Evolutionary conservation across 2,888 invertebrate genomes (phyloP), one percentile per base, ranked within the genome.

Genomic region (Orthosia cruda): DNA sequence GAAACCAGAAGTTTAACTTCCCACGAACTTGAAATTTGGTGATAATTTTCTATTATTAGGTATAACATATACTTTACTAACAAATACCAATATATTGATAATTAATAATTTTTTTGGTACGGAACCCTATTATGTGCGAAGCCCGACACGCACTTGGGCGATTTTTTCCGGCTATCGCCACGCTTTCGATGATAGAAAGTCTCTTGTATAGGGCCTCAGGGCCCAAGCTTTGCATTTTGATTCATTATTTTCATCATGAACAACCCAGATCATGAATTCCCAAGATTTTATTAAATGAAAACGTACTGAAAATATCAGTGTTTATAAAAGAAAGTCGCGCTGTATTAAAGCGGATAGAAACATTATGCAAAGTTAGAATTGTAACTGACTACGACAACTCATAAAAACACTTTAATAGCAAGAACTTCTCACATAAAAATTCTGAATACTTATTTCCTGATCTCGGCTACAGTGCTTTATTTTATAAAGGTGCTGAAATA

Each of bases 381-480:
- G 54, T 57, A 61, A 50, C 50, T 45, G 16, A 59, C 54, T 66
- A 73, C 54, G 58, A 75, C 61, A 76, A 61, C 54, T 67, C 67
- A 83, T 85, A 88, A 85, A 87, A 84, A 80, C 62, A 80, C 45
- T 76, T 52, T 66, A 77, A 84, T 74, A 78, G 67, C 63, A 70
- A 68, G 68, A 77, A 85, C 81, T 90, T 87, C 64, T 50, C 58
- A 66, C 80, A 78, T 89, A 87, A 88, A 88, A 85, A 76, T 85
- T 80, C 69, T 83, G 63, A 73, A 86, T 74, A 69, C 67, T 79
- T 68, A 82, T 72, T 69, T 79, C 79, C 65, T 50, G 66, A 26
- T 76, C 26, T 50, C 15, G 32, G 49, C 16, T 71, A 71, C 47
- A 50, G 62, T 75, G 62, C 49, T 72, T 20, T 62, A 59, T 62